A percentile compares a stretch with the other conserved stretches of the same genome.
phyloP scores from a whole-genome alignment of 1,140 invertebrate species.

The Hycleus cichorii region DNA sequence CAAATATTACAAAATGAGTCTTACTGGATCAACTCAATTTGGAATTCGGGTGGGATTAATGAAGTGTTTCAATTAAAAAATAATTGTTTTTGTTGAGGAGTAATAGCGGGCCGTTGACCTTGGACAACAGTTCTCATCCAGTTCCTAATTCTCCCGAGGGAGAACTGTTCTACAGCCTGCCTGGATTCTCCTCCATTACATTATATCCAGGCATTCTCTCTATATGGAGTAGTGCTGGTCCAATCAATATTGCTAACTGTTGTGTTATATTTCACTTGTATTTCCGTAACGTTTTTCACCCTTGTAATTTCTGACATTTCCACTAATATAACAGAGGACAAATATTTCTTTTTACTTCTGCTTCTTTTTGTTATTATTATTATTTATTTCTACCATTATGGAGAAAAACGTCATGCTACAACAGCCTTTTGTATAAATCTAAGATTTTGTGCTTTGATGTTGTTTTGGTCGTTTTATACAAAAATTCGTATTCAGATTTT shows the following conservation, averaged over 20 bases:
- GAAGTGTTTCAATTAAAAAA: no score
- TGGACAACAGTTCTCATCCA: conserved; percentile 17
- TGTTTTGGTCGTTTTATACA: no score
- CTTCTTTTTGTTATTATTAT: neutral
- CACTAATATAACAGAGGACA: neutral
- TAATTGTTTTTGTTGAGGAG: neutral
- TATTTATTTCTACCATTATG: neutral
- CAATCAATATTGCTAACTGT: conserved; percentile 21
- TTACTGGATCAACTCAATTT: no score
- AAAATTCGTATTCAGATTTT: no score
- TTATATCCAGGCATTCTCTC: no score
- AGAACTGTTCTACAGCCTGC: conserved; percentile 3
- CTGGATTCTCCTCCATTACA: neutral
- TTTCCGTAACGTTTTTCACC: conserved; percentile 12
- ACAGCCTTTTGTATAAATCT: no score
- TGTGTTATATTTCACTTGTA: conserved; percentile 13
- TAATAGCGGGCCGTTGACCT: conserved; percentile 15
- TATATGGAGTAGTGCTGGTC: neutral
- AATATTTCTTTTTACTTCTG: no score
- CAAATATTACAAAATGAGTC: no score
- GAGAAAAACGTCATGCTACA: no score
- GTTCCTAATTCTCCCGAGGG: conserved; percentile 10
- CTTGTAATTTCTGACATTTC: conserved; percentile 12
- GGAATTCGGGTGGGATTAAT: no score
- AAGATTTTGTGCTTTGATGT: no score